A percentile compares a stretch with the other conserved stretches of the same genome.
phyloP scores from a whole-genome alignment of 2,113 vertebrate genomes.

The Ptychochromis oligacanthus region DNA sequence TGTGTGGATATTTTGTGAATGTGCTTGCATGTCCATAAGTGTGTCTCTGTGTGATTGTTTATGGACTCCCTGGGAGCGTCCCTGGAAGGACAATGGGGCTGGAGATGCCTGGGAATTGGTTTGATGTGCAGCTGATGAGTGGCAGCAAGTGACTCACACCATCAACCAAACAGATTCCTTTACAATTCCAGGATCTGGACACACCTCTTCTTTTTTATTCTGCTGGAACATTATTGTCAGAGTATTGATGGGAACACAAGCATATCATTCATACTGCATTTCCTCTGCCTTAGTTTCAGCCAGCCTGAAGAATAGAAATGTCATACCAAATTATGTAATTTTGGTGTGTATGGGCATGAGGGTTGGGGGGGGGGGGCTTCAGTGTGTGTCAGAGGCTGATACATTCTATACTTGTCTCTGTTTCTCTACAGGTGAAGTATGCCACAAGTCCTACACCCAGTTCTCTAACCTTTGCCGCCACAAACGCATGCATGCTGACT shows the following conservation, averaged over 20 bases:
- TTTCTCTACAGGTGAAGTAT: slow-evolving; percentile 93
- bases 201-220: slow-evolving; percentile 57
- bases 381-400: slow-evolving; percentile 40
- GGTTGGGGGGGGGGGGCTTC: not conserved
- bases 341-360: slow-evolving; percentile 11
- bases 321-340: slow-evolving; percentile 39
- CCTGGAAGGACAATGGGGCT: slow-evolving; percentile 90
- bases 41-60: slow-evolving; percentile 90
- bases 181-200: slow-evolving; percentile 79
- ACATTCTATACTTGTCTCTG: slow-evolving; percentile 51
- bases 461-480: slow-evolving; percentile 99
- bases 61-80: slow-evolving; percentile 90
- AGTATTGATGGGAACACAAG: slow-evolving; percentile 55
- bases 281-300: slow-evolving; percentile 47
- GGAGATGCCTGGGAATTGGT: slow-evolving; percentile 85
- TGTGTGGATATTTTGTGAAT: slow-evolving; percentile 59
- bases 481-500: slow-evolving; percentile 99
- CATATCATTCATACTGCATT: slow-evolving; percentile 44
- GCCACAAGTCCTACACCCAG: slow-evolving; percentile 99
- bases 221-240: slow-evolving; percentile 52
- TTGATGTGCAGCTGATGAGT: slow-evolving; percentile 96
- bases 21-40: slow-evolving; percentile 62
- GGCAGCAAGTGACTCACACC: slow-evolving; percentile 69
- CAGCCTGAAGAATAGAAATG: slow-evolving; percentile 29
- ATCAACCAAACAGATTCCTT: slow-evolving; percentile 68